Conservation (phyloP, 2,888 invertebrate species). For the Epinotia demarniana region DNA sequence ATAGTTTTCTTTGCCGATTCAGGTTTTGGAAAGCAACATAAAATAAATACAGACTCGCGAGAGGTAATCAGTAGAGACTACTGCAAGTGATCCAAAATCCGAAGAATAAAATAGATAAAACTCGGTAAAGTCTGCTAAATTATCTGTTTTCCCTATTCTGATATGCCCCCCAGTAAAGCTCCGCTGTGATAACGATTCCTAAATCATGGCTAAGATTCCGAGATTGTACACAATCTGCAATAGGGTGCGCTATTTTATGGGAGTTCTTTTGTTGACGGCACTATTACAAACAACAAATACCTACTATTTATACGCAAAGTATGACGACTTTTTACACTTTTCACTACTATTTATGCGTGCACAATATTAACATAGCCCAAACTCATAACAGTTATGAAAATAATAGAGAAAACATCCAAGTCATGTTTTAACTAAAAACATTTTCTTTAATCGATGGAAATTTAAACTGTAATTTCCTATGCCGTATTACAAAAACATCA, state of each 20-base stretch:
- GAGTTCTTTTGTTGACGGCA: constrained; percentile 21
- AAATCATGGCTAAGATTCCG: constrained; percentile 45
- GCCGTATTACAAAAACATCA: too few relatives aligned
- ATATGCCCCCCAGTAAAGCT: constrained; percentile 40
- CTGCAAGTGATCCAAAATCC: constrained; percentile 10
- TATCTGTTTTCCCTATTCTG: constrained; percentile 36
- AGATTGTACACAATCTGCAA: constrained; percentile 36
- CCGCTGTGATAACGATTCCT: constrained; percentile 43
- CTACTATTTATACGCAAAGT: not conserved
- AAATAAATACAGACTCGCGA: too few relatives aligned
- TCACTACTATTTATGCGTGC: not conserved
- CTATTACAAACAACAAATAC: not conserved
- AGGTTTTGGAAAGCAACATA: too few relatives aligned
- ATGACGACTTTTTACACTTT: not conserved
- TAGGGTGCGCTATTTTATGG: constrained; percentile 21
- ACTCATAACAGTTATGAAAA: too few relatives aligned
- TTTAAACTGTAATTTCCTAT: too few relatives aligned
- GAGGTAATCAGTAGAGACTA: not conserved
- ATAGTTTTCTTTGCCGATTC: too few relatives aligned
- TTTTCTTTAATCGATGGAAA: too few relatives aligned
- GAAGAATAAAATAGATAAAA: constrained; percentile 37
- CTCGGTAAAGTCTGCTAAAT: constrained; percentile 38
- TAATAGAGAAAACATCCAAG: too few relatives aligned
- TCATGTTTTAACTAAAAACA: too few relatives aligned
- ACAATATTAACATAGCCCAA: too few relatives aligned